A percentile compares a stretch with the other conserved stretches of the same genome.
Evolutionary conservation across 2,113 vertebrate genomes (phyloP).

Genomic region (Indicator maculatus): DNA sequence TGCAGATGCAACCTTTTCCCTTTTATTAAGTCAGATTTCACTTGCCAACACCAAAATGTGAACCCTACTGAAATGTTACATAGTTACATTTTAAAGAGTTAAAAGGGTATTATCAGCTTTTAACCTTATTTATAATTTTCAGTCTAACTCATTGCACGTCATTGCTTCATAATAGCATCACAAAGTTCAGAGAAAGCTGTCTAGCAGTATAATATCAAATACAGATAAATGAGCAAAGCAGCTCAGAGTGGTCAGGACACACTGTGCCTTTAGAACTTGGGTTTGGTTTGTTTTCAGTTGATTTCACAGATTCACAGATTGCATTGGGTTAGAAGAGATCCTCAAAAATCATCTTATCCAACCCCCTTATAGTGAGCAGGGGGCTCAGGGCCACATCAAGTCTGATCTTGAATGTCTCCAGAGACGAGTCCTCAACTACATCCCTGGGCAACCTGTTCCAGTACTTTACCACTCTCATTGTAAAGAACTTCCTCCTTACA

Average conservation of each 20-base stretch:
- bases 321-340: too few relatives aligned
- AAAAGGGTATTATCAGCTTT: not conserved
- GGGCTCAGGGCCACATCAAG: too few relatives aligned
- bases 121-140: not conserved
- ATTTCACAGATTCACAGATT: not conserved
- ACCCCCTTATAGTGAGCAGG: too few relatives aligned
- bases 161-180: not conserved
- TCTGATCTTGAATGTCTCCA: too few relatives aligned
- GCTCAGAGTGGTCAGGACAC: not conserved
- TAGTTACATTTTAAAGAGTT: not conserved
- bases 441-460: too few relatives aligned
- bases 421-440: too few relatives aligned
- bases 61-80: not conserved
- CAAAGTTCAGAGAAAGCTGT: not conserved
- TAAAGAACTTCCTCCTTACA: too few relatives aligned
- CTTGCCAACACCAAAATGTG: not conserved
- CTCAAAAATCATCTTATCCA: too few relatives aligned
- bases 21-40: not conserved
- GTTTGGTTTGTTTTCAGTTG: not conserved
- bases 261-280: not conserved
- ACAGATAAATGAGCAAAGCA: not conserved
- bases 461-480: too few relatives aligned
- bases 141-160: not conserved
- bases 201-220: not conserved
- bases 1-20: not conserved